Evolutionary conservation across 2,113 vertebrate species (phyloP), one percentile per base, ranked within the genome.

Genomic region (Gnathonemus longibarbis): DNA sequence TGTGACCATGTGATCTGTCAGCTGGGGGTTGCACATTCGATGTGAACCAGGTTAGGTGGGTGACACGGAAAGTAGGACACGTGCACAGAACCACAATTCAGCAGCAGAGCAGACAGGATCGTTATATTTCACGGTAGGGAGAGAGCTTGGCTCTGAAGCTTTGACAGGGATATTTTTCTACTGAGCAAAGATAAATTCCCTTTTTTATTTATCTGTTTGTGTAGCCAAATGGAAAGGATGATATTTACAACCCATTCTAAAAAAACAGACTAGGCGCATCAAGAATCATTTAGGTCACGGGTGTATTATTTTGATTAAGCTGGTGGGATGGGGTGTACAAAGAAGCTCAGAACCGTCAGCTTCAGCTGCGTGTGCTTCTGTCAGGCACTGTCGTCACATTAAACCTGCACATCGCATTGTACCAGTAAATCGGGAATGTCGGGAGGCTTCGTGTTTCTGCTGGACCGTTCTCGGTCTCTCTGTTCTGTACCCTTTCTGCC

Each of bases 281-380:
- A 66, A 35, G 35, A 89, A 52, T 35, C 21, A 27, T 58, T 83
- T 19, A 70, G 45, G 86, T 27, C 21, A n/a, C 4, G 3, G 48
- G 13, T 50, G 56, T 58, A 87, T 90, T 90, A 87, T 49, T 42
- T 24, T 35, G 53, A 48, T 62, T 31, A 86, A 62, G 85, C 24
- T 27, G 89, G 2, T 53, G 24, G 24, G 56, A 21, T 52, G n/a
- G 56, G 3, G 27, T 5, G 15, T 77, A 77, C 35, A 39, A 17
- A 39, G 70, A 66, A 62, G 45, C 8, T 24, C 49, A 39, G 77
- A 62, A 24, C 53, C 21, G 10, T 62, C 56, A 66, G 24, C 62
- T 11, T 66, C 62, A 27, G 62, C 9, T 11, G 56, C 2, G 24
- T n/a, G 21, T n/a, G 53, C 53, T 21, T 56, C 56, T n/a, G 6